Percentiles rank a stretch among this genome's conserved stretches.
Evolutionary conservation across 2,888 invertebrate genomes (phyloP).

Genomic region (Diaperis boleti): DNA sequence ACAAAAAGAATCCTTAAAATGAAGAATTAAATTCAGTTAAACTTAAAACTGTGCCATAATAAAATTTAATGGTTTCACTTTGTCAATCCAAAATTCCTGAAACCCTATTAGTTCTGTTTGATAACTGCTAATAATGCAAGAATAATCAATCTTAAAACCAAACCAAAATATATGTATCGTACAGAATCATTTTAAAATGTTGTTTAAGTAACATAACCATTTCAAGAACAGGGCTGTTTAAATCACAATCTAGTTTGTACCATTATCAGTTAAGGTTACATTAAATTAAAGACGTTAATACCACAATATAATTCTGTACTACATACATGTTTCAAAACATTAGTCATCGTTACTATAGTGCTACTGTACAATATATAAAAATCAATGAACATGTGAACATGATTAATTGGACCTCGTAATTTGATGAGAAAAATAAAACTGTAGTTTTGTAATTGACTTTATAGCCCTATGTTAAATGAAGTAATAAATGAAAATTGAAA

Average conservation of each 20-base stretch:
- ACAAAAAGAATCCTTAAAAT: constrained; percentile 37
- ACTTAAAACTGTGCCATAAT: too few species aligned
- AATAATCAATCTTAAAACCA: constrained; percentile 49
- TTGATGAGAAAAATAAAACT: constrained; percentile 14
- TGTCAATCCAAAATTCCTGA: constrained; percentile 37
- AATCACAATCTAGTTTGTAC: constrained; percentile 53
- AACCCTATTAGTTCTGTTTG: constrained; percentile 58
- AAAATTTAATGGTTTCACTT: constrained; percentile 24
- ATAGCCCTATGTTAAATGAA: background rate
- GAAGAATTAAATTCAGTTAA: constrained; percentile 42
- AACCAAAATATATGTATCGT: constrained; percentile 53
- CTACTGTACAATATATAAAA: constrained; percentile 51
- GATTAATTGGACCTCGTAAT: constrained; percentile 51
- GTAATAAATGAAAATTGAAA: constrained; percentile 21
- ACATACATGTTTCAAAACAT: constrained; percentile 44
- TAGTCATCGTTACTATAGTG: constrained; percentile 44
- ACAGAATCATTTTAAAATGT: constrained; percentile 54
- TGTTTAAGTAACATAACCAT: constrained; percentile 47
- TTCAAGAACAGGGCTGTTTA: constrained; percentile 43
- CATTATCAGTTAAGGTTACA: constrained; percentile 52
- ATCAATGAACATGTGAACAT: constrained; percentile 48
- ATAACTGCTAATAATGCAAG: constrained; percentile 38
- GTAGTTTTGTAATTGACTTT: background rate
- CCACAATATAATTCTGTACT: constrained; percentile 52
- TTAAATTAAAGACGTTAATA: constrained; percentile 41